phyloP scores from a whole-genome alignment of 2,888 invertebrate species.

The Microdon myrmicae region DNA sequence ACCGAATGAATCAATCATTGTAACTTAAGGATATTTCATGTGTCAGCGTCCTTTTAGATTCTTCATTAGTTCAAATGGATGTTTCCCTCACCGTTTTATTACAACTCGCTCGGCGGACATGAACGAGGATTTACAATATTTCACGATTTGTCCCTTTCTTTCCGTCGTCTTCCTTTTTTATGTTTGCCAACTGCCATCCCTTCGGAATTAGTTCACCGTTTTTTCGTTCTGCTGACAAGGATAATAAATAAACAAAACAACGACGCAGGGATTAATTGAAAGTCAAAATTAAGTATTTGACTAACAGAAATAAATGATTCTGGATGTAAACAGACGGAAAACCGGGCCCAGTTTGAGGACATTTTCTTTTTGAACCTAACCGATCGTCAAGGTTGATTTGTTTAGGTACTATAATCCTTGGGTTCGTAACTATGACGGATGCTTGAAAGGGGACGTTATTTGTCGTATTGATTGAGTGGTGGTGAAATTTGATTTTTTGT shows the following conservation, averaged over 20 bases:
- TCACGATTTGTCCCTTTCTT: no score
- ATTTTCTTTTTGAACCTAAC: no score
- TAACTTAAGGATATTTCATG: slow-evolving; percentile 4
- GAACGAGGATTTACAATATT: slow-evolving; percentile 1
- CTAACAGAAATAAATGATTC: slow-evolving; percentile 44
- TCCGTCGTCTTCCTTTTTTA: no score
- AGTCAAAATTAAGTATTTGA: slow-evolving; percentile 48
- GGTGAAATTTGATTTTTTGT: no score
- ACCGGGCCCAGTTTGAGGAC: no score
- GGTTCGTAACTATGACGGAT: no score
- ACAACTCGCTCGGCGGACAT: background rate
- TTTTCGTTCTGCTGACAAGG: slow-evolving; percentile 13
- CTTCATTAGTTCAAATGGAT: slow-evolving; percentile 45
- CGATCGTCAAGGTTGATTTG: no score
- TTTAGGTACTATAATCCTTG: no score
- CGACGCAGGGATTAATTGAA: slow-evolving; percentile 45
- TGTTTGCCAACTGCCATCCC: no score
- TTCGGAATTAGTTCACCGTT: background rate
- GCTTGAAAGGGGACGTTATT: no score
- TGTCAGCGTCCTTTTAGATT: slow-evolving; percentile 16
- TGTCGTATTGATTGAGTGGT: no score
- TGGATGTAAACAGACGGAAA: slow-evolving; percentile 7
- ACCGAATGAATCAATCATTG: slow-evolving; percentile 35
- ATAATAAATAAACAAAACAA: slow-evolving; percentile 29
- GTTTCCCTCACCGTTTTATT: background rate